Base-by-base conservation (phyloP, 2,797 vertebrate genomes). In the Okamejei kenojei region DNA sequence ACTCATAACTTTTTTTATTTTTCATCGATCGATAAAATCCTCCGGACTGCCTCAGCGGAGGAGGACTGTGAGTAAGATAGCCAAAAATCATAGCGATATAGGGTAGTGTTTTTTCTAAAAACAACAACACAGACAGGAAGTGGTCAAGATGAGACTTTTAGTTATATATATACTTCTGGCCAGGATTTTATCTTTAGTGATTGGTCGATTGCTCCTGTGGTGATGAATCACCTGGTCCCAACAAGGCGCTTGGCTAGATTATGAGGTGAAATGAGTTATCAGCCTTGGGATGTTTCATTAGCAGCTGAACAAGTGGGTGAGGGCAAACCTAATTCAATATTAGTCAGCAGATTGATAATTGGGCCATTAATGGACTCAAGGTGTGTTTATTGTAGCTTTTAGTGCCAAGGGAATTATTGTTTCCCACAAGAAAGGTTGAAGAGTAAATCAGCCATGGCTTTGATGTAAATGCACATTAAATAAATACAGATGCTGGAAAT, bases 361-460 rank as follows among this genome's bases (percentile, higher is more conserved):
- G 58, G 90, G 58, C 35, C 45, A 92, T 74, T 76, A 45, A 92
- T 73, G 71, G 45, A 76, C 90, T 92, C 90, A 76, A 92, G 68
- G 71, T 92, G 71, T 76, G 71, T 92, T 92, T 92, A 92, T 54
- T 74, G n/a, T 45, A 13, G 71, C 71, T 92, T 13, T 92, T 92
- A 73, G 65, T 92, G 29, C 71, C 21, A 10, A 26, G n/a, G 68
- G 11, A 26, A 54, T 92, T 73, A 19, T 73, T 45, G 9, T 6
- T 76, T 54, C 21, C 90, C 71, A 74, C 71, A 92, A 76, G 68
- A 73, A 26, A 92, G 13, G 26, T 38, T 74, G 32, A 54, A 74
- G 11, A 54, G 68, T 74, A 29, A 74, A 29, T 26, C 21, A 74
- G 26, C 23, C 65, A 4, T 38, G 32, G 10, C 3, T 92, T 35